Evolutionary conservation across 1,140 invertebrate genomes (phyloP), one percentile per base, ranked within the genome.

Genomic region (Calliphora vicina): DNA sequence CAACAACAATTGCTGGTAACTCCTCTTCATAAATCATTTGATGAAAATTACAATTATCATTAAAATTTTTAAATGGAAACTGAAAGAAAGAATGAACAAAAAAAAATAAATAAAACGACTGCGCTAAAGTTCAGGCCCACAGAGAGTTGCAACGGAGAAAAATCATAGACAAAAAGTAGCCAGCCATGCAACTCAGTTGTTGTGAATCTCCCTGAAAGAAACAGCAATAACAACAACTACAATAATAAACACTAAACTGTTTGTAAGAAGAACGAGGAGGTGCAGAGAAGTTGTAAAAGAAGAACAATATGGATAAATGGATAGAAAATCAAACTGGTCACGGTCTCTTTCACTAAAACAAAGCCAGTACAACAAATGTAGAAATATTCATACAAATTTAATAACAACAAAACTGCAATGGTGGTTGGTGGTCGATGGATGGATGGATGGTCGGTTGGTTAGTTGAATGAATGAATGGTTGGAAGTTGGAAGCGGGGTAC

Each of bases 291-390:
- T 25, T n/a, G 27, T 20, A 76, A 20, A 43, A 23, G 35, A 17
- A 45, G 35, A 78, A 78, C n/a, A 43, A 42, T 43, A 67, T 67
- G 61, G 61, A 67, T 25, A 23, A 67, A 67, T 23, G 9, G 6
- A 78, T 45, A 45, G 4, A 78, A 43, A 20, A 45, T 57, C 29
- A 78, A 78, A 78, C 74, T 67, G 74, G 74, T 78, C 74, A 78
- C 74, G 74, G 74, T 78, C 74, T 78, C 74, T 78, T 78, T 78
- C 74, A 43, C 35, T 43, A 23, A 78, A 78, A 78, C 74, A 78
- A 78, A 78, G 74, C 35, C 35, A 43, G 74, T 2, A 35, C 35
- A 35, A 35, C 35, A 35, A 35, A 76, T 42, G 17, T n/a, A 17
- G 26, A 73, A 57, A 76, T 76, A 35, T 35, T 35, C 35, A 35